Evolutionary conservation across 2,113 vertebrate genomes (phyloP).

Genomic region (Scomber scombrus): DNA sequence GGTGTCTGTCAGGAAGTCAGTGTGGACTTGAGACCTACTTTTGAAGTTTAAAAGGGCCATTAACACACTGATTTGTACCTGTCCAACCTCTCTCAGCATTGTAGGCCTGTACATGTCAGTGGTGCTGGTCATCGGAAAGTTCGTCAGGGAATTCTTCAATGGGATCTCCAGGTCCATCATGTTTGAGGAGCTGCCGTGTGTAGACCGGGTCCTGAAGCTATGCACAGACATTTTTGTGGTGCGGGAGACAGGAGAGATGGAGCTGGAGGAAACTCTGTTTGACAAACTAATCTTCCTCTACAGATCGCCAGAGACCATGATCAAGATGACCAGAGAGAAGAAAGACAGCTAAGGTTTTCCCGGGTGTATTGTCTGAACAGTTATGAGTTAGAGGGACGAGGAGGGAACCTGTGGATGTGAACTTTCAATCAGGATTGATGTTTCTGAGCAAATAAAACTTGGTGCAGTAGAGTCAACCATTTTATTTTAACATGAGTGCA

Average conservation of each 20-base stretch:
- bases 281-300: slow-evolving; percentile 86
- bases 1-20: not conserved
- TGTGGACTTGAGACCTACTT: not conserved
- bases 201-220: slow-evolving; percentile 85
- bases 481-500: not conserved
- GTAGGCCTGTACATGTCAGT: slow-evolving; percentile 86
- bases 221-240: slow-evolving; percentile 85
- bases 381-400: not conserved
- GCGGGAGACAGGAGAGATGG: slow-evolving; percentile 85
- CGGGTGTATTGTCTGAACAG: no score
- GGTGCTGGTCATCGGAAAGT: slow-evolving; percentile 87
- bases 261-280: slow-evolving; percentile 86
- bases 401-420: not conserved
- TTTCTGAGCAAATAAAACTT: slow-evolving; percentile 22
- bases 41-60: not conserved
- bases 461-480: not conserved
- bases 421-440: not conserved
- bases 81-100: slow-evolving; percentile 69
- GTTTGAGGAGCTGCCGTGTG: slow-evolving; percentile 87
- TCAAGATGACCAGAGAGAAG: slow-evolving; percentile 81
- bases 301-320: slow-evolving; percentile 82
- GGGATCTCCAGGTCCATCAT: slow-evolving; percentile 87
- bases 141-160: slow-evolving; percentile 87
- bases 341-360: slow-evolving; percentile 70
- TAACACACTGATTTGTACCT: not conserved